Percentiles rank a stretch among this genome's conserved stretches.
These are phyloP conservation scores for Ceratoteleas bidentatus DNA, from an alignment of 1,140 invertebrate species.

Conservation along the genomic window DNA sequence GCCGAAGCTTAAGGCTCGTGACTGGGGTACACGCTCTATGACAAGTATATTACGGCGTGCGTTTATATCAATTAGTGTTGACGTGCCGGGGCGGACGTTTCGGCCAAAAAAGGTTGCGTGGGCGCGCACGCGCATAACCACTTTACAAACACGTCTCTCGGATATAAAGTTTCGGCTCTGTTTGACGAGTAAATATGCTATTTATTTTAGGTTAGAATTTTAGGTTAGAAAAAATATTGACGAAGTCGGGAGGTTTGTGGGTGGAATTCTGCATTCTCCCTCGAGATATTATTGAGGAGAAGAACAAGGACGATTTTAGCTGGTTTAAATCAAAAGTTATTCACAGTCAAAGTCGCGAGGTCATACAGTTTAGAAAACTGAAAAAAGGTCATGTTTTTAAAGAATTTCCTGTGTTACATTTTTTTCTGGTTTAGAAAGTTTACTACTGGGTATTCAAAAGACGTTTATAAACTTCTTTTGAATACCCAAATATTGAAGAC, in stretches of 20 bases:
- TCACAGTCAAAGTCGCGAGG: background rate
- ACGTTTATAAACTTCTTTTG: too few species aligned
- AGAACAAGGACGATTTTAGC: background rate
- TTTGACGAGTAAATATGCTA: constrained; percentile 31
- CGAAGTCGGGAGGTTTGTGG: background rate
- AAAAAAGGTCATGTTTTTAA: too few species aligned
- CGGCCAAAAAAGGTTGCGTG: constrained; percentile 65
- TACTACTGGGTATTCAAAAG: too few species aligned
- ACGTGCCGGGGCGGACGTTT: constrained; percentile 74
- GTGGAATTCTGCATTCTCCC: background rate
- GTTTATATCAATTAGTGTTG: constrained; percentile 79
- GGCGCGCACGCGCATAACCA: constrained; percentile 32
- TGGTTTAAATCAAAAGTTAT: background rate
- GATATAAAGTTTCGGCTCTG: constrained; percentile 42
- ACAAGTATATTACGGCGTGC: constrained; percentile 78
- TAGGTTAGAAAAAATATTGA: background rate
- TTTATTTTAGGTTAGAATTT: background rate
- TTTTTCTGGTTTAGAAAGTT: too few species aligned
- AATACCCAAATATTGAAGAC: too few species aligned
- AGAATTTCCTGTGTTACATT: too few species aligned
- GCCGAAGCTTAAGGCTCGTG: constrained; percentile 71
- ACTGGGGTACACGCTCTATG: constrained; percentile 73
- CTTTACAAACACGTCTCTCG: constrained; percentile 32
- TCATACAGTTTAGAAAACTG: background rate
- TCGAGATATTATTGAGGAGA: background rate